Percentiles rank a stretch among this genome's conserved stretches.
Conservation (phyloP, 2,888 invertebrate species). For the Drosophila maculinotata region DNA sequence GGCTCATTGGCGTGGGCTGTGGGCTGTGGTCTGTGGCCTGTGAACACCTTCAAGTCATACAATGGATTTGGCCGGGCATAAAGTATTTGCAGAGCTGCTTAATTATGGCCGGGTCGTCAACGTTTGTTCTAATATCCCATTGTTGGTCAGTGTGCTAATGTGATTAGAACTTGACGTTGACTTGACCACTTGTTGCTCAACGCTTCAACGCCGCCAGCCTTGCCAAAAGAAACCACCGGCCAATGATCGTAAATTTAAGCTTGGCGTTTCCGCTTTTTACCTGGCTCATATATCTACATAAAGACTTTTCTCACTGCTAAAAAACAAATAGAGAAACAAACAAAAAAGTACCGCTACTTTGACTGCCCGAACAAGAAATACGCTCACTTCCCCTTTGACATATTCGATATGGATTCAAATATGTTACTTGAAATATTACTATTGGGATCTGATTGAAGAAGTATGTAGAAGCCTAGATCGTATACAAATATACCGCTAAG, state of each 20-base stretch:
- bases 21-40: constrained; percentile 40
- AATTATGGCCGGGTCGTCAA: constrained; percentile 56
- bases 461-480: too few relatives aligned
- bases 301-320: not conserved
- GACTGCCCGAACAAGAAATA: constrained; percentile 4
- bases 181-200: constrained; percentile 73
- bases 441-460: too few relatives aligned
- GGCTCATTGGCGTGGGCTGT: constrained; percentile 66
- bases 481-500: too few relatives aligned
- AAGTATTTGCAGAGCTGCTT: constrained; percentile 46
- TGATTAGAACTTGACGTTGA: constrained; percentile 64
- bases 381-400: constrained; percentile 6
- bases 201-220: constrained; percentile 47
- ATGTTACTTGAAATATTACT: too few relatives aligned
- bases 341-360: not conserved
- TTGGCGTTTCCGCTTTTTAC: constrained; percentile 62
- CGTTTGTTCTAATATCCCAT: constrained; percentile 62
- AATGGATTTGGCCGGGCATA: constrained; percentile 50
- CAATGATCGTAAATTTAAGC: constrained; percentile 64
- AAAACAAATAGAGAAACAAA: constrained; percentile 4
- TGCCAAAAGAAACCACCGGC: constrained; percentile 48
- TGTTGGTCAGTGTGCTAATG: constrained; percentile 76
- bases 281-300: constrained; percentile 16
- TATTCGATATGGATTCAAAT: too few relatives aligned
- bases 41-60: constrained; percentile 61